Percentiles rank a stretch among this genome's conserved stretches.
These are phyloP conservation scores for Diachasmimorpha longicaudata DNA, from an alignment of 1,140 invertebrate genomes.

Conservation along the genomic window DNA sequence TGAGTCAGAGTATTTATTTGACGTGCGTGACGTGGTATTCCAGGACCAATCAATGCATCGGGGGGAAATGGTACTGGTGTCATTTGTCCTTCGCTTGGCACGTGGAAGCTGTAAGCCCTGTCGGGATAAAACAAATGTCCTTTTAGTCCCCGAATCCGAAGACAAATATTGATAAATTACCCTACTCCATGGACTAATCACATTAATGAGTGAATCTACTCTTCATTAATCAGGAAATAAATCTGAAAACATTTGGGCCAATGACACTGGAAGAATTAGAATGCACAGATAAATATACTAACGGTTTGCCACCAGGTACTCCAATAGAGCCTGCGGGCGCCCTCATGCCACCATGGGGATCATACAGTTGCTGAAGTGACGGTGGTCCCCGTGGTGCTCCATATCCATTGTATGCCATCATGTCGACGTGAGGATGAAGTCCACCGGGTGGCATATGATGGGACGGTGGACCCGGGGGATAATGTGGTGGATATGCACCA, in stretches of 20 bases:
- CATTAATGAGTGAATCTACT: too few relatives aligned
- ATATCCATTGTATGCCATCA: conserved; percentile 58
- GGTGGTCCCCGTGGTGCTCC: conserved; percentile 52
- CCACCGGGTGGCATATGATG: conserved; percentile 52
- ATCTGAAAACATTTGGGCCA: too few relatives aligned
- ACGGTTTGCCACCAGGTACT: conserved; percentile 91
- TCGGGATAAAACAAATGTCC: neutral
- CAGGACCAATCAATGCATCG: conserved; percentile 90
- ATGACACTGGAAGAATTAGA: neutral
- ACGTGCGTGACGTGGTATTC: conserved; percentile 82
- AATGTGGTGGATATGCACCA: conserved; percentile 48
- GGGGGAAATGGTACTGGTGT: conserved; percentile 82
- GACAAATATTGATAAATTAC: too few relatives aligned
- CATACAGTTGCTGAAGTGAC: conserved; percentile 64
- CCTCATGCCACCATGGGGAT: conserved; percentile 71
- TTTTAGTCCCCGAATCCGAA: neutral
- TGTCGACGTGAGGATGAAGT: conserved; percentile 54
- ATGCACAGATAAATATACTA: conserved; percentile 62
- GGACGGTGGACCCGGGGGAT: conserved; percentile 51
- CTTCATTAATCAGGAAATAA: too few relatives aligned
- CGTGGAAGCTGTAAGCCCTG: conserved; percentile 79
- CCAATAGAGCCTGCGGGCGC: conserved; percentile 63
- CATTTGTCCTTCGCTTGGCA: conserved; percentile 73
- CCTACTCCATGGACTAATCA: too few relatives aligned
- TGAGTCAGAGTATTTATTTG: conserved; percentile 81